Conservation (phyloP, 53 echinoderm and acorn worm genomes). For the Echinometra lucunter region DNA sequence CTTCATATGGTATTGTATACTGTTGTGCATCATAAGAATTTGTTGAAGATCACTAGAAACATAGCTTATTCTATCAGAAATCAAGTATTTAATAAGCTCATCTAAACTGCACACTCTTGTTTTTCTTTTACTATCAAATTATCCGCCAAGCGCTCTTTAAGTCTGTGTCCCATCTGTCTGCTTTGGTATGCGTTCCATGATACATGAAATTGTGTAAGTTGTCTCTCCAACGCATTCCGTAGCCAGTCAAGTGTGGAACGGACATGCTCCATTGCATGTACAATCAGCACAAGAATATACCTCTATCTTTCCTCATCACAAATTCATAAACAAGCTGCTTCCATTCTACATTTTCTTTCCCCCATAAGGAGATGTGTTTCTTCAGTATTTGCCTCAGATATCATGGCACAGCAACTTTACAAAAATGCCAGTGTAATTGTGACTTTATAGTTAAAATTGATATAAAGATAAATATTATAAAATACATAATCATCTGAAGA, state of each 20-base stretch:
- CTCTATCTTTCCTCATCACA: background rate
- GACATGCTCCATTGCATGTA: slow-evolving; percentile 14
- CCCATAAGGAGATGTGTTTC: background rate
- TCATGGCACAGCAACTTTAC: background rate
- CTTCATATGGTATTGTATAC: no score
- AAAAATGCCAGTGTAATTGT: no score
- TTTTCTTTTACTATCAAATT: background rate
- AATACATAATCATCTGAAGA: no score
- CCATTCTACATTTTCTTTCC: background rate
- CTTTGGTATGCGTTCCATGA: background rate
- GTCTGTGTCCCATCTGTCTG: slow-evolving; percentile 47
- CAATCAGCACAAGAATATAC: slow-evolving; percentile 30
- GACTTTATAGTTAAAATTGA: no score
- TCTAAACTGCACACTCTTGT: background rate
- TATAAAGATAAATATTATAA: no score
- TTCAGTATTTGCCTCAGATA: background rate
- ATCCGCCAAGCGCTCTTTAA: slow-evolving; percentile 5
- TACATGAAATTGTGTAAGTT: slow-evolving; percentile 58
- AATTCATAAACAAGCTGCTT: slow-evolving; percentile 47
- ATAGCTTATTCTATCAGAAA: background rate
- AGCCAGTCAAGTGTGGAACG: background rate
- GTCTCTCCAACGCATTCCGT: background rate
- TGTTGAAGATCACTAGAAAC: background rate
- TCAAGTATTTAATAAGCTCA: background rate
- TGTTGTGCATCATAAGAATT: no score